Conservation (phyloP, 2,113 vertebrate genomes). For the Todiramphus saurophagus region DNA sequence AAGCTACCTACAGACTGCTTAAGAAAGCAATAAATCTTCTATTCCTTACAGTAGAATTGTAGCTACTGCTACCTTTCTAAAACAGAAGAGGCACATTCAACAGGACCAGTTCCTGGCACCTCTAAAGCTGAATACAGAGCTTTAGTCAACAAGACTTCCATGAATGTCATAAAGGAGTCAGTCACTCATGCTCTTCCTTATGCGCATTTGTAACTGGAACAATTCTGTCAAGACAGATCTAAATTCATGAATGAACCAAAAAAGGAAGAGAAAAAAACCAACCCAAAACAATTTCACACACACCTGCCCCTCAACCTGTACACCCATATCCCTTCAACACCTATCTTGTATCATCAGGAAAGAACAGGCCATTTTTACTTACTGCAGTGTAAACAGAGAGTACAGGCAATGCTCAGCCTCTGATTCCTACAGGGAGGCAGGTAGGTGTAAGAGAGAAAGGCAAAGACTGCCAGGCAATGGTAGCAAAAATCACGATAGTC, state of each 20-base stretch:
- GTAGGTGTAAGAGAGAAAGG: neutral
- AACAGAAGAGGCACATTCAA: neutral
- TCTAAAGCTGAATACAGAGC: neutral
- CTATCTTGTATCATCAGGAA: neutral
- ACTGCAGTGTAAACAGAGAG: neutral
- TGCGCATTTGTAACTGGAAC: neutral
- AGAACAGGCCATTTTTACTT: neutral
- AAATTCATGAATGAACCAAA: neutral
- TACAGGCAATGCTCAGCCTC: neutral
- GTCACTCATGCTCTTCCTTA: neutral
- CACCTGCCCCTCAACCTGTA: fast-evolving
- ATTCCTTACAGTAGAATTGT: neutral
- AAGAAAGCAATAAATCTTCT: neutral
- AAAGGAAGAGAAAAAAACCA: neutral
- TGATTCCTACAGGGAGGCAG: fast-evolving
- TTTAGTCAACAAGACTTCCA: neutral
- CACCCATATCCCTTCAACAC: neutral
- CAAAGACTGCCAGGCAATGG: neutral
- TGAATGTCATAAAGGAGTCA: neutral
- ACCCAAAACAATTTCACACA: neutral
- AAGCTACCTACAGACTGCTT: neutral
- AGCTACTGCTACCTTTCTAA: neutral
- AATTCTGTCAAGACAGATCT: neutral
- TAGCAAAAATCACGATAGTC: neutral
- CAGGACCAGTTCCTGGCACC: neutral